Evolutionary conservation across 2,888 invertebrate species (phyloP), one percentile per base, ranked within the genome.

Genomic region (Sphaeridia pumilis): DNA sequence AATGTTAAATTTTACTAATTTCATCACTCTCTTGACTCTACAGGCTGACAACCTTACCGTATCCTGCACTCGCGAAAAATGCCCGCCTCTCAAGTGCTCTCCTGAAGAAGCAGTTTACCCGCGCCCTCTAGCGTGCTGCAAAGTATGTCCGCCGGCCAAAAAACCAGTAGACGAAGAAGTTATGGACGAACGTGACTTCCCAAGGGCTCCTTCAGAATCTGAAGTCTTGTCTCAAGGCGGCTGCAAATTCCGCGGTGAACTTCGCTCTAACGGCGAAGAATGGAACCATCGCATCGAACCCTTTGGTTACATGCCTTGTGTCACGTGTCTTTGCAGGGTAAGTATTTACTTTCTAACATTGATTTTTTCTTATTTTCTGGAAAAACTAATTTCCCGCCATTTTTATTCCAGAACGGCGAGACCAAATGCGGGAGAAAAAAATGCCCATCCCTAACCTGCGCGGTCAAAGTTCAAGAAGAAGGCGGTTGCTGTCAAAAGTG

Each of bases 241-340:
- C 21, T 93, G 92, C 73, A 66, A 66, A 43, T 69, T 70, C 59
- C 61, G 67, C 38, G 80, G 82, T 0, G 79, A 79, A 42, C 79
- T 82, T 0, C 85, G 84, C 67, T 73, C 74, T 50, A 79, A 80
- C 64, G 87, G 87, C 31, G 80, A 83, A 65, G 86, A 85, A 69
- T 93, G 88, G 78, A 88, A 90, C 73, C 92, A 92, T 1, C 79
- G 82, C 21, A 78, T 93, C 62, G 83, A 83, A 66, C 86, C 89
- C 17, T 84, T 88, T 66, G 90, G 90, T 34, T 84, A 85, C 67
- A 81, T 87, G 70, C 81, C 86, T 70, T 93, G 92, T 71, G 84
- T 92, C 69, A 84, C 83, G 65, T 93, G 93, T 70, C 79, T 82
- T 65, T 93, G 93, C 78, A 84, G 86, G 80, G 90, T 90, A 73